Base-by-base conservation (phyloP, 2,113 vertebrate genomes). In the Chionis minor region DNA sequence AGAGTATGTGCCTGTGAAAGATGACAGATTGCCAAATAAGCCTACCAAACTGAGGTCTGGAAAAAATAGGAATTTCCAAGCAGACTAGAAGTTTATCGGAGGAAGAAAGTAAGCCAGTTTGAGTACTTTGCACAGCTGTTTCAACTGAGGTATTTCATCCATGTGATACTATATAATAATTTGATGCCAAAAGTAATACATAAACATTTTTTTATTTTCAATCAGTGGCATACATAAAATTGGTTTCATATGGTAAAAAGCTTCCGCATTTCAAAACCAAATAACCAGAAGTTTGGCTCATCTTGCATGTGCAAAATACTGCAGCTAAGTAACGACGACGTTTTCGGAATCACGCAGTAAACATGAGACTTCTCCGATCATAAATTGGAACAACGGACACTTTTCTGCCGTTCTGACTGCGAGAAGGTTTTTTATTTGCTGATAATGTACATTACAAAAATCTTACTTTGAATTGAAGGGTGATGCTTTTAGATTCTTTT, bases 51-150 rank as follows among this genome's bases (percentile, higher is more conserved):
- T 58, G 71, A 61, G 78, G 77, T 62, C 74, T 92, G 91, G 79
- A 90, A 96, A 88, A 94, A 88, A 47, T 0, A 80, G 38, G 63
- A 78, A 86, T 97, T 88, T 94, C 81, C 93, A 92, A 69, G 63
- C 81, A 90, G 90, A 13, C 79, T 47, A 18, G 84, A 62, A 42
- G 67, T 90, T 97, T 95, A 81, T 92, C 91, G 71, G 86, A 82
- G 91, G 58, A 85, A 80, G 28, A 78, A 92, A 82, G 58, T 66
- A 89, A 91, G 54, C 17, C 78, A 65, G 13, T 51, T 20, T 82
- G 92, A 94, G 89, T 80, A 24, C 88, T 97, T 87, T 59, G 92
- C 95, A 97, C 97, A 97, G 96, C 97, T 96, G 95, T 82, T 92
- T 87, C 65, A 89, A 79, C 73, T 49, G 89, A 78, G 58, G 28